Percentiles rank a stretch among this genome's conserved stretches.
Conservation (phyloP, 2,888 invertebrate genomes). For the Dicroscelio sp. region DNA sequence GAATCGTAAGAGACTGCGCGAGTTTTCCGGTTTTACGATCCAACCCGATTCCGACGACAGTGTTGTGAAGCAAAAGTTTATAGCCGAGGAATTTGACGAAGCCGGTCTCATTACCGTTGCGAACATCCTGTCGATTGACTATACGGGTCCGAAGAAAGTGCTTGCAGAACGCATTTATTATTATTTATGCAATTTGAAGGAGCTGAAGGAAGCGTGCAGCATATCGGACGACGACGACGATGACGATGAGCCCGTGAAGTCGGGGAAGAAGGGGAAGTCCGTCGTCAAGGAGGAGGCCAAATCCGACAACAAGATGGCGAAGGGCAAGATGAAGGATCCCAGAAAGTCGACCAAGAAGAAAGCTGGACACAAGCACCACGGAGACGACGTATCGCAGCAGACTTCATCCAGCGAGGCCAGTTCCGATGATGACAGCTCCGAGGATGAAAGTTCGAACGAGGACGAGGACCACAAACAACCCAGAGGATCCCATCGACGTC, state of each 20-base stretch:
- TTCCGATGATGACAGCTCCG: neutral
- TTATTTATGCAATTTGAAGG: slow-evolving; percentile 33
- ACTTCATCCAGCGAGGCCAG: neutral
- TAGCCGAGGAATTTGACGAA: slow-evolving; percentile 20
- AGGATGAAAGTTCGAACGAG: neutral
- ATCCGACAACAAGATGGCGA: slow-evolving; percentile 1
- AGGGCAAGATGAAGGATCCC: neutral
- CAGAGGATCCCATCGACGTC: neutral
- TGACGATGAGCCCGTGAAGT: neutral
- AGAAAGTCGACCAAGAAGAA: neutral
- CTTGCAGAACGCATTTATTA: slow-evolving; percentile 24
- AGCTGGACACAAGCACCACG: neutral
- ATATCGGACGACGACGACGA: slow-evolving; percentile 5
- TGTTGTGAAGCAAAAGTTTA: slow-evolving; percentile 39
- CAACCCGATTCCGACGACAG: slow-evolving; percentile 26
- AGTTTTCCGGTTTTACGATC: slow-evolving; percentile 63
- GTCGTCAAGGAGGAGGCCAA: neutral
- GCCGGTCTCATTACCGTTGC: slow-evolving; percentile 58
- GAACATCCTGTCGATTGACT: slow-evolving; percentile 62
- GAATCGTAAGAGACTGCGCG: slow-evolving; percentile 52
- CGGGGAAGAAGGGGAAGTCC: neutral
- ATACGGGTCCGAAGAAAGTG: slow-evolving; percentile 49
- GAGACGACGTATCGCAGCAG: neutral
- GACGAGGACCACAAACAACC: neutral
- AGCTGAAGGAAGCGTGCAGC: neutral